Conservation (phyloP, 2,797 vertebrate genomes). For the Spinus olivaceus region DNA sequence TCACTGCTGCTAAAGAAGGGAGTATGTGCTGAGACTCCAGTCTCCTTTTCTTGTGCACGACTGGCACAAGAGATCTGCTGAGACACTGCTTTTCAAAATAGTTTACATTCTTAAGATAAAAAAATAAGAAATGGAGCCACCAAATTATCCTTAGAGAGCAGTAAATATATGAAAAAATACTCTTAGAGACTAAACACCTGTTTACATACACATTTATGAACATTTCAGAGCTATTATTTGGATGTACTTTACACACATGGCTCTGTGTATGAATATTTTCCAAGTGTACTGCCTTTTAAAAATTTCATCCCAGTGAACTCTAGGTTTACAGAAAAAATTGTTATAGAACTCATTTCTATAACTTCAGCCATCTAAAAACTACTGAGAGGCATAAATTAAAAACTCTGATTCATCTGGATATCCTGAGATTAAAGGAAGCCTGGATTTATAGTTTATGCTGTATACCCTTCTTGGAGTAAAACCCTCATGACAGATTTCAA, state of each 20-base stretch:
- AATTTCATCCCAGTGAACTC: background rate
- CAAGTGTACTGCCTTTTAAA: background rate
- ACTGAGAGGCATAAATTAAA: background rate
- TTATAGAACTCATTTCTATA: background rate
- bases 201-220: background rate
- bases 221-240: background rate
- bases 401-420: background rate
- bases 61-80: background rate
- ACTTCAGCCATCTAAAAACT: background rate
- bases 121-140: background rate
- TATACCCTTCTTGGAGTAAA: background rate
- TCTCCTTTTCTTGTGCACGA: background rate
- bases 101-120: background rate
- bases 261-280: background rate
- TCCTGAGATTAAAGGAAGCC: background rate
- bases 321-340: background rate
- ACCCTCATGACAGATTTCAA: background rate
- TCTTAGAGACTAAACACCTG: background rate
- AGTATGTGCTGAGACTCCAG: background rate
- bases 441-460: background rate
- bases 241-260: background rate
- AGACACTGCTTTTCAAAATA: background rate
- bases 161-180: background rate
- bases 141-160: background rate
- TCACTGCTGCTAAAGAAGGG: background rate